phyloP scores from a whole-genome alignment of 2,113 vertebrate species.

The Camelus dromedarius region DNA sequence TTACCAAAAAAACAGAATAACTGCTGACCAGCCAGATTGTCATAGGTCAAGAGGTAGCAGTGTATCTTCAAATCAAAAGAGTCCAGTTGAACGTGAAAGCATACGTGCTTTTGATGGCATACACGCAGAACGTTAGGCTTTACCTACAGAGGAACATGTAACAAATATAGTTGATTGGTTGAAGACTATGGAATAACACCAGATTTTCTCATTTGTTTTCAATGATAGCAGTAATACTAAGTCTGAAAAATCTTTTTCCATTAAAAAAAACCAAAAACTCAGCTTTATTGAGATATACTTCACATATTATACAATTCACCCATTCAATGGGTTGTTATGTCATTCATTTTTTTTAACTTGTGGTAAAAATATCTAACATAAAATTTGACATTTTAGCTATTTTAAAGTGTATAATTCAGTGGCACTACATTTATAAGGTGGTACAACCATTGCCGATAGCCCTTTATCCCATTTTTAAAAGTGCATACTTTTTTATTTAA shows the following conservation, averaged over 20 bases:
- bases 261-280: neutral
- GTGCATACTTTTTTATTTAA: neutral
- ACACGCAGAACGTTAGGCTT: neutral
- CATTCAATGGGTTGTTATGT: neutral
- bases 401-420: neutral
- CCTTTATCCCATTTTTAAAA: neutral
- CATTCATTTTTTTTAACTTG: neutral
- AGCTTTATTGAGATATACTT: neutral
- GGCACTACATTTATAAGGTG: neutral
- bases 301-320: neutral
- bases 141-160: neutral
- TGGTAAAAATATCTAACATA: neutral
- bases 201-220: constrained; percentile 7
- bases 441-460: neutral
- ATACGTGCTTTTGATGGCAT: neutral
- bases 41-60: neutral
- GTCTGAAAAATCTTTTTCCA: neutral
- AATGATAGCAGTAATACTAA: neutral
- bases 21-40: neutral
- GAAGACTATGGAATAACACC: neutral
- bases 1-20: neutral
- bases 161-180: neutral
- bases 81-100: neutral
- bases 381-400: neutral
- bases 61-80: neutral